Evolutionary conservation across 2,113 vertebrate species (phyloP).

Genomic region (Trematomus loennbergii): DNA sequence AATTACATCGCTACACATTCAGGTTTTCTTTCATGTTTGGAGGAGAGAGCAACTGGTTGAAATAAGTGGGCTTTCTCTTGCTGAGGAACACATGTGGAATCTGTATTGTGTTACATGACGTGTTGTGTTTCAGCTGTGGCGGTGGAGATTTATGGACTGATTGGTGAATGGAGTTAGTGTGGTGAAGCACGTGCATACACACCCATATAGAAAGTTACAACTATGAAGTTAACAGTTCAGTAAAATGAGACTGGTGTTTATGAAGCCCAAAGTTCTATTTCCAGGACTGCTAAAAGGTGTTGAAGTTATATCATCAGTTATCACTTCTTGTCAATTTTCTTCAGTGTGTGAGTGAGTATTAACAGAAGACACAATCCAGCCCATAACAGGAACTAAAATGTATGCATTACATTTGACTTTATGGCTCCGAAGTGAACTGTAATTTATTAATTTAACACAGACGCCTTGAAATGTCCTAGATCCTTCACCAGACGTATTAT

Average conservation of each 20-base stretch:
- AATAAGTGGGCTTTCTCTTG: not conserved
- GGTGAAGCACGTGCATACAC: not conserved
- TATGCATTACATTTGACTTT: conserved; percentile 4
- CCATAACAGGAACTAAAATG: conserved; percentile 2
- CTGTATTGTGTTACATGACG: conserved; percentile 23
- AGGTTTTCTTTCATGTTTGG: not conserved
- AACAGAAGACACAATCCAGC: not conserved
- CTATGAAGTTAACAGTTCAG: not conserved
- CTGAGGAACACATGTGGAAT: conserved; percentile 30
- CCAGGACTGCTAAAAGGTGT: not conserved
- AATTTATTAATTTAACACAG: conserved; percentile 17
- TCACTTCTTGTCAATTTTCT: not conserved
- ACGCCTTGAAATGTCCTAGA: conserved; percentile 2
- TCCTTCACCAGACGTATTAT: conserved; percentile 13
- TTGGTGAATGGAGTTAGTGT: conserved; percentile 5
- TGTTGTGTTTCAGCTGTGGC: conserved; percentile 24
- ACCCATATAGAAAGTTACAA: not conserved
- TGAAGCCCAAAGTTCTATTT: not conserved
- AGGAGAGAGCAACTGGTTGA: conserved; percentile 17
- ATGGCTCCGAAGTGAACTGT: conserved; percentile 14
- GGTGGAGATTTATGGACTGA: conserved; percentile 30
- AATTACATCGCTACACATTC: conserved; percentile 13
- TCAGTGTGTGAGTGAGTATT: not conserved
- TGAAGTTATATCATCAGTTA: not conserved
- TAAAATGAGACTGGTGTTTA: not conserved